Conservation (phyloP, 2,888 invertebrate genomes). For the Copidosoma aretas region DNA sequence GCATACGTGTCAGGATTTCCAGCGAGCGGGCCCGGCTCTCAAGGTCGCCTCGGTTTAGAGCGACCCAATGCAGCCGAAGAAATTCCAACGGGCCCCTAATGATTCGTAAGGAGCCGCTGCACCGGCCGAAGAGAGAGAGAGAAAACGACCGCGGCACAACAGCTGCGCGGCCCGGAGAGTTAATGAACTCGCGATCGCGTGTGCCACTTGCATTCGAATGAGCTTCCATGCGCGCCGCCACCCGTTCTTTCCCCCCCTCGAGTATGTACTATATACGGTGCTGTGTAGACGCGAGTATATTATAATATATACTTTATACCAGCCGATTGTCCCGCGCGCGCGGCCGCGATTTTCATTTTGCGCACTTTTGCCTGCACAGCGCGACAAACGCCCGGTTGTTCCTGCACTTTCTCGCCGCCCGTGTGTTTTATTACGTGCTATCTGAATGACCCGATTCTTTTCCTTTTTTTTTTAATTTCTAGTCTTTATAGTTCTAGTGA, state of each 20-base stretch:
- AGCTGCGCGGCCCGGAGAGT: slow-evolving; percentile 8
- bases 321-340: slow-evolving; percentile 27
- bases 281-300: background rate
- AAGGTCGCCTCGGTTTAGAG: too few relatives aligned
- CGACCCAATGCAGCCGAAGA: too few relatives aligned
- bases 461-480: too few relatives aligned
- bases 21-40: too few relatives aligned
- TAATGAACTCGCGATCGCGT: slow-evolving; percentile 29
- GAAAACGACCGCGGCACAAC: background rate
- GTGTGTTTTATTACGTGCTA: too few relatives aligned
- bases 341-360: slow-evolving; percentile 25
- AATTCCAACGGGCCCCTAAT: too few relatives aligned
- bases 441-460: too few relatives aligned
- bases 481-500: too few relatives aligned
- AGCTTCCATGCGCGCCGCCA: slow-evolving; percentile 48
- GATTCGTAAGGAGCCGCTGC: too few relatives aligned
- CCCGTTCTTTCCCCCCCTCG: slow-evolving; percentile 38
- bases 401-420: background rate
- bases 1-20: too few relatives aligned
- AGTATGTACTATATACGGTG: slow-evolving; percentile 36
- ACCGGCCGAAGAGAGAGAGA: background rate
- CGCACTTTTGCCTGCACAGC: slow-evolving; percentile 12
- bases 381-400: background rate
- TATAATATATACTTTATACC: background rate
- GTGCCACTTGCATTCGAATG: slow-evolving; percentile 24